Evolutionary conservation across 2,797 vertebrate species (phyloP).

Genomic region (Onychomys torridus): DNA sequence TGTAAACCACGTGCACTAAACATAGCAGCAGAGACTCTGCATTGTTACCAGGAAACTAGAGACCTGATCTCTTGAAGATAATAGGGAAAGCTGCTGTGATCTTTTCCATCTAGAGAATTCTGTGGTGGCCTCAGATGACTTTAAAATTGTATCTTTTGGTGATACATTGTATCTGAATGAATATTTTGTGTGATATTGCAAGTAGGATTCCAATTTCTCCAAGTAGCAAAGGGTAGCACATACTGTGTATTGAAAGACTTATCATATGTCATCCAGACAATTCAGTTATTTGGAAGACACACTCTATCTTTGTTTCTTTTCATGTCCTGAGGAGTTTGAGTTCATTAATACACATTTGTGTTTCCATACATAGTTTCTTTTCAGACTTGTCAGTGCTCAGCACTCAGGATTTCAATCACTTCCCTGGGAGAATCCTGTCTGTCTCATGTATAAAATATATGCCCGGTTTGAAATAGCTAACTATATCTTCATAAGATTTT

Average conservation of each 20-base stretch:
- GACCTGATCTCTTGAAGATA: background rate
- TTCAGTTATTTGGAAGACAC: background rate
- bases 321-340: slow-evolving; percentile 37
- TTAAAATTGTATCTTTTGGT: slow-evolving; percentile 55
- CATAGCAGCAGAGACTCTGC: background rate
- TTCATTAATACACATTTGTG: background rate
- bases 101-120: slow-evolving; percentile 17
- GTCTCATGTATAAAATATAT: slow-evolving; percentile 9
- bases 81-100: background rate
- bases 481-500: background rate
- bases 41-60: background rate
- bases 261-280: background rate
- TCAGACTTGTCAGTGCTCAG: background rate
- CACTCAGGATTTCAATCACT: slow-evolving; percentile 25
- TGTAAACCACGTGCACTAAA: background rate
- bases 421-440: background rate
- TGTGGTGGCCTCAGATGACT: background rate
- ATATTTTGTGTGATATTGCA: background rate
- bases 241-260: background rate
- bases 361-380: slow-evolving; percentile 59
- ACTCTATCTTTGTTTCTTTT: slow-evolving; percentile 26
- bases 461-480: slow-evolving; percentile 41
- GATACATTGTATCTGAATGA: slow-evolving; percentile 15
- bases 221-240: background rate
- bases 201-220: slow-evolving; percentile 8